Evolutionary conservation across 2,797 vertebrate genomes (phyloP).

Genomic region (Nyctibius grandis): DNA sequence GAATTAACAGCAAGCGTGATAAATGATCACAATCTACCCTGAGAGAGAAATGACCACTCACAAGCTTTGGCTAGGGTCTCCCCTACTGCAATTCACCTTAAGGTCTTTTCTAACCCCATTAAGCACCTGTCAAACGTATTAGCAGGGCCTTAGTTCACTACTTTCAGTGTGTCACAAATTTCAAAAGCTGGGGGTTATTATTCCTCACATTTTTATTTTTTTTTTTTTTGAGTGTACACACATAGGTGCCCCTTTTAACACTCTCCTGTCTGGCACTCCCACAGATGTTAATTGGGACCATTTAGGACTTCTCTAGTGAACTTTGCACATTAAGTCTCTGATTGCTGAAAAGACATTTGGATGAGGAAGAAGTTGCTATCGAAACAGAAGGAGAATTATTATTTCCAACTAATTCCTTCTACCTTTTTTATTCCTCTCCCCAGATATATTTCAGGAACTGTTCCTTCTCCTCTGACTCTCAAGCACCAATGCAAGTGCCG

Average conservation of each 20-base stretch:
- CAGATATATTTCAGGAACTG: background rate
- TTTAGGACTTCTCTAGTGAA: background rate
- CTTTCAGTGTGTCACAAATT: background rate
- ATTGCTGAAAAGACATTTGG: background rate
- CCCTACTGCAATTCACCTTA: background rate
- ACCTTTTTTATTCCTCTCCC: background rate
- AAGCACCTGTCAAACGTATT: background rate
- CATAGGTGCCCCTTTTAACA: background rate
- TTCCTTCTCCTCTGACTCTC: background rate
- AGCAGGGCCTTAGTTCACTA: background rate
- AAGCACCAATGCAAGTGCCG: background rate
- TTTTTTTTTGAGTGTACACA: rapidly evolving
- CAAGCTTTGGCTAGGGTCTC: background rate
- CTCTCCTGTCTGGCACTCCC: background rate
- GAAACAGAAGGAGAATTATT: background rate
- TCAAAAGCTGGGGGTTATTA: background rate
- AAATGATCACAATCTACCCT: background rate
- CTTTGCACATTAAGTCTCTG: background rate
- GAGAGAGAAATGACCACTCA: background rate
- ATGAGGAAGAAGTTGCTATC: background rate
- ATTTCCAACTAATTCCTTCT: background rate
- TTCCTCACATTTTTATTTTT: background rate
- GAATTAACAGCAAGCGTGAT: background rate
- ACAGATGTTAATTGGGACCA: background rate
- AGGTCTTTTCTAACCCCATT: background rate